Percentiles rank a stretch among this genome's conserved stretches.
phyloP scores from a whole-genome alignment of 2,888 invertebrate genomes.

The Cheilosia scutellata region DNA sequence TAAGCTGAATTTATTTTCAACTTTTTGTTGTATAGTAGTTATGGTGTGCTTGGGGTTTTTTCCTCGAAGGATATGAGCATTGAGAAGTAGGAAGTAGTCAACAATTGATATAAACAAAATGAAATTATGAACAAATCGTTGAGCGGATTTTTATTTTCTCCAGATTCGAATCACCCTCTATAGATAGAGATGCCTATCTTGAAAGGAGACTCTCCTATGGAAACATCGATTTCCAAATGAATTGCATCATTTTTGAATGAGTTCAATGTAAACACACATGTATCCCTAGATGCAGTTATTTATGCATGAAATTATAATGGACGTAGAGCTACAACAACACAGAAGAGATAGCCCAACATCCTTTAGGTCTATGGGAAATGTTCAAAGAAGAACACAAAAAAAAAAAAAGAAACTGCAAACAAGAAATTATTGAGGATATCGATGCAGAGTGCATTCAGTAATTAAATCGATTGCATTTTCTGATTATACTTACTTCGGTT shows the following conservation, averaged over 20 bases:
- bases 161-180: not conserved
- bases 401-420: not conserved
- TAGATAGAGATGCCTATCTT: not conserved
- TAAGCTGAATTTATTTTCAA: slow-evolving; percentile 73
- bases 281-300: slow-evolving; percentile 5
- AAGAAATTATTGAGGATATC: slow-evolving; percentile 24
- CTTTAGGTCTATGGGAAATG: slow-evolving; percentile 25
- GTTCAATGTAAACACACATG: not conserved
- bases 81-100: slow-evolving; percentile 51
- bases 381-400: not conserved
- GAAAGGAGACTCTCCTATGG: not conserved
- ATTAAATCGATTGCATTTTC: slow-evolving; percentile 84
- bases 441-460: slow-evolving; percentile 81
- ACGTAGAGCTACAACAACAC: not conserved
- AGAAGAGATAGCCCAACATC: not conserved
- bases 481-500: slow-evolving; percentile 80
- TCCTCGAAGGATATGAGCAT: slow-evolving; percentile 4
- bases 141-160: not conserved
- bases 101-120: slow-evolving; percentile 44
- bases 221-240: slow-evolving; percentile 16
- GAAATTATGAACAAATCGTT: slow-evolving; percentile 40
- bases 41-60: not conserved
- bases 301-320: slow-evolving; percentile 4
- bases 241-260: slow-evolving; percentile 19
- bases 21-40: slow-evolving; percentile 6